Conservation (phyloP, 1,140 invertebrate species). For the Saccostrea cuccullata region DNA sequence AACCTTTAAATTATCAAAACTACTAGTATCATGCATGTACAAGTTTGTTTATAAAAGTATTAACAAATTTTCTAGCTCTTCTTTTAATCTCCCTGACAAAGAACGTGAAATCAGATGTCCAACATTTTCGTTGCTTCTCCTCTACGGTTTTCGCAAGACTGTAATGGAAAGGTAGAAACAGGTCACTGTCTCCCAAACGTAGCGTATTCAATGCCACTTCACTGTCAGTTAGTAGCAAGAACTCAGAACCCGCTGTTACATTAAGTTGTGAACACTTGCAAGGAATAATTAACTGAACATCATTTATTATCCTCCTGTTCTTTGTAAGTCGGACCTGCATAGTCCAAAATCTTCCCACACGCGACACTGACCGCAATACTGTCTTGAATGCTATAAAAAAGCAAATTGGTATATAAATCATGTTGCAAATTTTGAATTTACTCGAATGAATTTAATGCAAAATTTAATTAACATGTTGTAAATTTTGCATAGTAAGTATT, state of each 20-base stretch:
- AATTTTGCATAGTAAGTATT: too few species aligned
- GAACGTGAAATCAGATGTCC: background rate
- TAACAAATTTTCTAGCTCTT: background rate
- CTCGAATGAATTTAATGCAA: too few species aligned
- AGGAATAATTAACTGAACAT: background rate
- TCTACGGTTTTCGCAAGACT: background rate
- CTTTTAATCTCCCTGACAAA: background rate
- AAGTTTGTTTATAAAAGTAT: background rate
- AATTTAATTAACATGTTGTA: too few species aligned
- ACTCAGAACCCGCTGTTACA: background rate
- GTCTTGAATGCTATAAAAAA: background rate
- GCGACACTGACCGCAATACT: background rate
- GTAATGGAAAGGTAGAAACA: background rate
- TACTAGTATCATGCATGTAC: background rate
- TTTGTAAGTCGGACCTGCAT: background rate
- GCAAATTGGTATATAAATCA: background rate
- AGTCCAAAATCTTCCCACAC: background rate
- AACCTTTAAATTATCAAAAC: too few species aligned
- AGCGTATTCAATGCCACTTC: background rate
- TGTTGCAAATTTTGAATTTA: background rate
- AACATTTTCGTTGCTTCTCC: background rate
- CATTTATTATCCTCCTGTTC: background rate
- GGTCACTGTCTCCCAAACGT: background rate
- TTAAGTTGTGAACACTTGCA: background rate
- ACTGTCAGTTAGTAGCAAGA: background rate